phyloP scores from a whole-genome alignment of 2,888 invertebrate species.

The Lacanobia wlatinum region DNA sequence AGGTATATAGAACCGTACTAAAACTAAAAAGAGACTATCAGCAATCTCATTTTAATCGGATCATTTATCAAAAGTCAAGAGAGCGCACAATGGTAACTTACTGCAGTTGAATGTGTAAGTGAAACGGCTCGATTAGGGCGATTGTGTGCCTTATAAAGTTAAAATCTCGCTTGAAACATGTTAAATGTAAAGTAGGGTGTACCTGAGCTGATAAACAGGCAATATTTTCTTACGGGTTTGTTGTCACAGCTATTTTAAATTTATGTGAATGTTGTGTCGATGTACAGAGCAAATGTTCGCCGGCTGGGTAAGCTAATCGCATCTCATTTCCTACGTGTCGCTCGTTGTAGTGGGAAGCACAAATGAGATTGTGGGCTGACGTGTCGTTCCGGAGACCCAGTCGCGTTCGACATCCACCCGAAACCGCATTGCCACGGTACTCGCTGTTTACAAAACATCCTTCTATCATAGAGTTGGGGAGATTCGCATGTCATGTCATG shows the following conservation, averaged over 20 bases:
- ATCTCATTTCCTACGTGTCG: conserved; percentile 86
- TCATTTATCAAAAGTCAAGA: conserved; percentile 68
- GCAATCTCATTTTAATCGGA: conserved; percentile 66
- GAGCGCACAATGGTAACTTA: conserved; percentile 63
- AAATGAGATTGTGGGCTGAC: conserved; percentile 85
- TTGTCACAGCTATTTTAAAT: conserved; percentile 66
- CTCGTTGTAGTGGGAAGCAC: conserved; percentile 81
- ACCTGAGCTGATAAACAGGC: conserved; percentile 64
- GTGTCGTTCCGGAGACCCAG: conserved; percentile 80
- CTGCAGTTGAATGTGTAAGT: conserved; percentile 63
- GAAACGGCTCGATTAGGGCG: conserved; percentile 59
- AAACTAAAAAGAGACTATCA: conserved; percentile 64
- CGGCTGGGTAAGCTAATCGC: conserved; percentile 82
- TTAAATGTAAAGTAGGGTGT: conserved; percentile 53
- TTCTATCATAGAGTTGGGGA: conserved; percentile 44
- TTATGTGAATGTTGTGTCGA: conserved; percentile 65
- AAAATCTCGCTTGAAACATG: conserved; percentile 57
- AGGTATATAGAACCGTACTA: conserved; percentile 49
- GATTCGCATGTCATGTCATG: conserved; percentile 19
- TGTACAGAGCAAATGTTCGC: conserved; percentile 69
- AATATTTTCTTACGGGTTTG: conserved; percentile 61
- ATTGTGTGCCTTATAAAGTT: conserved; percentile 64
- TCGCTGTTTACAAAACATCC: conserved; percentile 64
- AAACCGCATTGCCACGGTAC: conserved; percentile 68
- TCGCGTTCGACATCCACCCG: conserved; percentile 75